Percentiles rank a stretch among this genome's conserved stretches.
phyloP scores from a whole-genome alignment of 2,797 vertebrate species.

The Cyprinodon diabolis region DNA sequence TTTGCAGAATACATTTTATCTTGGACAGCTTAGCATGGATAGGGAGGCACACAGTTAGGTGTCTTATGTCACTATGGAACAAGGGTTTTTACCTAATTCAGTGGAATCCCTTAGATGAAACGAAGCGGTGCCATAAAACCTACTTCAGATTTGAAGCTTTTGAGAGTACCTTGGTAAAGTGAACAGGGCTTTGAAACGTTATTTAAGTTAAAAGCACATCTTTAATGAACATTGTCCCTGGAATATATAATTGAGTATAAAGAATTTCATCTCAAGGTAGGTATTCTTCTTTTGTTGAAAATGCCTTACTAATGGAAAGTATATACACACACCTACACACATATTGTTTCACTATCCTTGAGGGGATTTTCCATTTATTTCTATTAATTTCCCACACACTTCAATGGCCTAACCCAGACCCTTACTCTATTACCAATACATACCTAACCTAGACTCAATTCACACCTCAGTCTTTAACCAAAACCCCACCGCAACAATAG shows the following conservation, averaged over 20 bases:
- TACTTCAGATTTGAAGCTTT: neutral
- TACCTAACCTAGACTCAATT: too few relatives aligned
- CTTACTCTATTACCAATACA: too few relatives aligned
- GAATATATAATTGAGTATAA: neutral
- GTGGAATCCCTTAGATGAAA: neutral
- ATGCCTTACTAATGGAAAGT: neutral
- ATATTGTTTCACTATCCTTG: too few relatives aligned
- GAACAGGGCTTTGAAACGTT: slow-evolving; percentile 3
- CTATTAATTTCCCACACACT: too few relatives aligned
- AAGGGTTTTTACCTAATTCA: neutral
- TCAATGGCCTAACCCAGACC: too few relatives aligned
- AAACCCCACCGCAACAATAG: too few relatives aligned
- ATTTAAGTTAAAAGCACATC: slow-evolving; percentile 12
- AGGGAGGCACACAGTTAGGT: slow-evolving; percentile 12
- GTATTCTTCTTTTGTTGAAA: neutral
- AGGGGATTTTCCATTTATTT: too few relatives aligned
- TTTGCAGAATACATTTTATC: slow-evolving; percentile 40
- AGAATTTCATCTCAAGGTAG: neutral
- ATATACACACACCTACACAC: too few relatives aligned
- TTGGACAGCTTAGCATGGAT: slow-evolving; percentile 34
- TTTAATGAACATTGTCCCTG: neutral
- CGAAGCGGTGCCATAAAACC: slow-evolving; percentile 2
- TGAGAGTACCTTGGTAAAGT: neutral
- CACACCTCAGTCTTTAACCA: too few relatives aligned
- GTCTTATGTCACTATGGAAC: slow-evolving; percentile 26